Evolutionary conservation across 1,140 invertebrate species (phyloP), one percentile per base, ranked within the genome.

Genomic region (Leucophenga varia): DNA sequence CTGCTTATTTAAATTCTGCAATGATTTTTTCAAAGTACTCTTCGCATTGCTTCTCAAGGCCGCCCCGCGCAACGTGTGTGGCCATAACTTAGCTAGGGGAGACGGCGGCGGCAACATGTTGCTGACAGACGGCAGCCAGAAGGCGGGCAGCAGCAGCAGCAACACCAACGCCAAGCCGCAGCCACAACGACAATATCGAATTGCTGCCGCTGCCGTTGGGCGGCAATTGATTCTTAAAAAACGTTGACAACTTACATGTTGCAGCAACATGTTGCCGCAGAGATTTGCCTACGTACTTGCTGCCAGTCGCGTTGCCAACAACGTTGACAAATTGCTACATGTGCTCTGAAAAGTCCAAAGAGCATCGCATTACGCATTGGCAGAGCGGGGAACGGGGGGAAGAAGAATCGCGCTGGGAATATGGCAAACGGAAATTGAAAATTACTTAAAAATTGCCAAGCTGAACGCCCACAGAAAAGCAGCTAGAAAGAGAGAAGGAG

Each of bases 201-300:
- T 65, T 64, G 53, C 61, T 14, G 54, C 30, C 41, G 51, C 39
- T 49, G 37, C 34, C 34, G 46, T 54, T 59, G 59, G 60, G 48
- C 55, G 59, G 60, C 57, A 64, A 64, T 64, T 64, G 61, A 64
- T 65, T 64, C 61, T 65, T 64, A 64, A 64, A 64, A 64, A 64
- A 58, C 54, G 48, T 37, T 64, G 61, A 64, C 61, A 61, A 56
- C 51, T 59, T 59, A 68, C 63, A 68, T 57, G 64, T 54, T 58
- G 64, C 55, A 41, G 52, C 52, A 55, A 49, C 55, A 58, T 64
- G 54, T 60, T 68, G 64, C 56, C 37, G 22, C 34, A 5, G 2
- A 38, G 40, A 48, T 55, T 49, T 53, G 54, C 54, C 45, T 55
- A 53, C 31, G 31, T 30, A 37, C 31, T 19, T 40, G 22, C 17